phyloP scores from a whole-genome alignment of 2,888 invertebrate species.

The Heliconius sara region DNA sequence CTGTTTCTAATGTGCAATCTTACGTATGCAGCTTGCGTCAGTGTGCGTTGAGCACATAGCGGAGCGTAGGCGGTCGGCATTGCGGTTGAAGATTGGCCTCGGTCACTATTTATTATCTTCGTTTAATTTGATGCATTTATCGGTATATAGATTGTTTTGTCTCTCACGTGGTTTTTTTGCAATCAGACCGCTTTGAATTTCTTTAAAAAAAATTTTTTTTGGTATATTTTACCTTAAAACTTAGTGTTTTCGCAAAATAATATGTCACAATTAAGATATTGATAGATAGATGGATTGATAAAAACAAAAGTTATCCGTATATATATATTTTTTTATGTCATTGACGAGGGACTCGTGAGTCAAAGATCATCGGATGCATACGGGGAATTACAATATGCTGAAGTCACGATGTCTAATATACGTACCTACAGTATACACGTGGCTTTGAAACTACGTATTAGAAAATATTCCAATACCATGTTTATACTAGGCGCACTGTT shows the following conservation, averaged over 20 bases:
- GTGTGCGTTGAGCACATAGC: slow-evolving; percentile 45
- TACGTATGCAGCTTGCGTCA: slow-evolving; percentile 52
- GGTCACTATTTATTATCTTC: neutral
- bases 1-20: slow-evolving; percentile 41
- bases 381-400: slow-evolving; percentile 42
- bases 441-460: slow-evolving; percentile 26
- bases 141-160: neutral
- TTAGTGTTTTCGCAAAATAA: neutral
- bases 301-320: neutral
- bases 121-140: neutral
- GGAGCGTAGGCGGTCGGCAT: slow-evolving; percentile 48
- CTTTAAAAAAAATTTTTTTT: too few relatives aligned
- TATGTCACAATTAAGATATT: neutral
- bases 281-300: neutral
- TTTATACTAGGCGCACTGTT: neutral
- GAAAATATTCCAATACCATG: slow-evolving; percentile 14
- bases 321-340: slow-evolving; percentile 11
- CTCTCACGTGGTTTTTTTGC: neutral
- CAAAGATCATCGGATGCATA: slow-evolving; percentile 29
- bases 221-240: neutral
- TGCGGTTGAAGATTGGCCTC: slow-evolving; percentile 37
- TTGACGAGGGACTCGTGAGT: slow-evolving; percentile 29
- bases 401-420: slow-evolving; percentile 32
- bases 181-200: neutral
- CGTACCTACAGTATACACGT: slow-evolving; percentile 30